phyloP scores from a whole-genome alignment of 2,113 vertebrate genomes.

The Mugil cephalus region DNA sequence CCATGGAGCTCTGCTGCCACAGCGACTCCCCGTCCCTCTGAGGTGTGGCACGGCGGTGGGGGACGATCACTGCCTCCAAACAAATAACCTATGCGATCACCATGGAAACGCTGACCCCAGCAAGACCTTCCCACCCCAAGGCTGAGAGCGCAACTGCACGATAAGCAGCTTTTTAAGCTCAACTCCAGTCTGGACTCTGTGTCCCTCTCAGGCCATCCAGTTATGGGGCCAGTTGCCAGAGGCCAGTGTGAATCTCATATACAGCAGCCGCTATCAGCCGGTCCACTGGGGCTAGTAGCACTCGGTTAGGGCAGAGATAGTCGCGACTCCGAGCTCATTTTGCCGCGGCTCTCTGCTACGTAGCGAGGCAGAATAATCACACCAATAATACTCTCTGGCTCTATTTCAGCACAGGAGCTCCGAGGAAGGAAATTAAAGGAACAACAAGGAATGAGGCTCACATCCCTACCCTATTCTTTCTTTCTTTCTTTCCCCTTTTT shows the following conservation, averaged over 20 bases:
- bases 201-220: conserved; percentile 43
- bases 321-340: conserved; percentile 37
- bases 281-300: conserved; percentile 27
- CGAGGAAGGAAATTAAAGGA: conserved; percentile 60
- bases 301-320: conserved; percentile 49
- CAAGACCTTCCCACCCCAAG: neutral
- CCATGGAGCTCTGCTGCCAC: conserved; percentile 15
- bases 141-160: conserved; percentile 34
- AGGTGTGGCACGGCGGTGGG: conserved; percentile 21
- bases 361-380: conserved; percentile 54
- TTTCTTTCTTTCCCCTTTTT: conserved; percentile 13
- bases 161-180: conserved; percentile 62
- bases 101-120: conserved; percentile 43
- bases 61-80: conserved; percentile 41
- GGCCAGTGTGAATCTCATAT: conserved; percentile 59
- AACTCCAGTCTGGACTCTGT: conserved; percentile 27
- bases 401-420: conserved; percentile 50
- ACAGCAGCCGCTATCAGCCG: conserved; percentile 51
- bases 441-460: conserved; percentile 24
- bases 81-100: conserved; percentile 46
- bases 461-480: too few species aligned
- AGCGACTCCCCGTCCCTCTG: conserved; percentile 9
- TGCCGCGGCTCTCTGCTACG: conserved; percentile 1
- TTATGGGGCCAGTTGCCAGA: conserved; percentile 58
- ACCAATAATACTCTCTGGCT: conserved; percentile 52